Base-by-base conservation (phyloP, 2,888 invertebrate genomes). In the Eupeodes latifasciatus region DNA sequence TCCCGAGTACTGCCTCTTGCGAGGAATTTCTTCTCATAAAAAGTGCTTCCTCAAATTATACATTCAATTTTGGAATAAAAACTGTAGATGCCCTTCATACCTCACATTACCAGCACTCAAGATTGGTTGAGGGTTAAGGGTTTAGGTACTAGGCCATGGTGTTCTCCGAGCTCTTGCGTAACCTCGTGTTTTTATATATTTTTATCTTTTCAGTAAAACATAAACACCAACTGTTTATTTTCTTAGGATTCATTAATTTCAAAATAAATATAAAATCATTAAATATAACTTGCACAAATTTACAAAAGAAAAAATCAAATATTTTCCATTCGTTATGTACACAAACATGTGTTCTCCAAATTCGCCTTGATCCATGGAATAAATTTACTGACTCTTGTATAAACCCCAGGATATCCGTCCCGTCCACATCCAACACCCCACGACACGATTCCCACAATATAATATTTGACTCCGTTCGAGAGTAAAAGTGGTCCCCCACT, bases 401-500 rank as follows among this genome's bases (percentile, higher is more conserved):
- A 94, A 27, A 94, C 94, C n/a, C 94, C 94, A 0, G 94, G 94
- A 85, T 94, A 94, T n/a, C 94, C 94, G 40, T 93, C 93, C 34
- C 94, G 92, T 11, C 94, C 94, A 74, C 94, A 94, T 12, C 94
- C 94, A 57, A 97, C 97, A 12, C 97, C 97, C 97, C 97, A 97
- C 0, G 97, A 97, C 0, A 97, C 97, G 90, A 97, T 96, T 49
- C 97, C 97, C 76, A 96, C 96, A 78, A 97, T 96, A 94, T 97
- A 97, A 91, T 95, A 96, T 92, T 96, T 96, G 82, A 96, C 96
- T 49, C 96, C 96, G 90, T 95, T 96, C 89, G 96, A 96, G 5
- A 97, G 94, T 0, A 97, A 94, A 61, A 98, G 94, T 0, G 98
- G 98, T 0, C 98, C 98, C 16, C 98, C 98, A 90, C 97, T 97